These are phyloP conservation scores for Pseudochirops corinnae DNA, from an alignment of 2,797 vertebrate genomes.

Conservation along the genomic window DNA sequence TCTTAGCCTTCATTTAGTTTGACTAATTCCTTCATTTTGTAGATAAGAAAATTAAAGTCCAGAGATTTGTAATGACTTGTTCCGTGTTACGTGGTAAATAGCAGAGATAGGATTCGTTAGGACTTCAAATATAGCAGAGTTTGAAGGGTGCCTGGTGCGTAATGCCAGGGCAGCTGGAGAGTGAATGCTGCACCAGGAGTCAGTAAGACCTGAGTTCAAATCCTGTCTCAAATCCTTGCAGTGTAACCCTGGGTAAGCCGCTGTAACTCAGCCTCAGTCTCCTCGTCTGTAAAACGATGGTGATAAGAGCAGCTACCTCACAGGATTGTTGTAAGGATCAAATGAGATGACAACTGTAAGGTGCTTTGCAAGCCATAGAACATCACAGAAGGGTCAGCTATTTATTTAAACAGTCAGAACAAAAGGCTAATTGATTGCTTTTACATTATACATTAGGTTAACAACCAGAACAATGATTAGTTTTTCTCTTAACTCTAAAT, in stretches of 20 bases:
- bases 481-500: conserved; percentile 62
- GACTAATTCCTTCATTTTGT: background rate
- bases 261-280: background rate
- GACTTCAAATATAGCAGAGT: background rate
- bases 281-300: background rate
- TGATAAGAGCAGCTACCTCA: background rate
- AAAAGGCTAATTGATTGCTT: conserved; percentile 30
- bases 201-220: background rate
- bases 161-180: background rate
- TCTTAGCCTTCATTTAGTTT: background rate
- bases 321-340: background rate
- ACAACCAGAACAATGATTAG: conserved; percentile 38
- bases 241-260: background rate
- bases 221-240: background rate
- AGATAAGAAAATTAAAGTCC: background rate
- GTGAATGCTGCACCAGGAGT: background rate
- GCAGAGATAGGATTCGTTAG: background rate
- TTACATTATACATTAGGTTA: conserved; percentile 20
- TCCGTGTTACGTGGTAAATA: background rate
- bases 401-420: background rate
- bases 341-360: background rate
- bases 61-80: background rate
- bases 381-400: background rate
- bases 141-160: background rate
- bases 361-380: background rate